Conservation (phyloP, 2,888 invertebrate species). For the Dendrolimus pini region DNA sequence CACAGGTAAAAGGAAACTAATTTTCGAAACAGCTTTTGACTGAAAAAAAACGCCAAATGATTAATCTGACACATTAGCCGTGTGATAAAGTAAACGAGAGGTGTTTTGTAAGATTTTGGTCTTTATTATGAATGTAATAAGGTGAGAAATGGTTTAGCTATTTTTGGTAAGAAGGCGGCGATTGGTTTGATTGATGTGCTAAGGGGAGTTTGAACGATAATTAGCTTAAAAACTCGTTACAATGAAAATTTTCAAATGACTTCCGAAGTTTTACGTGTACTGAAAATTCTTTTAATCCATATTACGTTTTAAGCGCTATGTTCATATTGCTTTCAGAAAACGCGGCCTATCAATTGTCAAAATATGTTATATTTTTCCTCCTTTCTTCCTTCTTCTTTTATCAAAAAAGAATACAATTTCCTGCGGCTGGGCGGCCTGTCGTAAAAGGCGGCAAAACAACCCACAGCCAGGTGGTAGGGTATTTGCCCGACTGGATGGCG, state of each 20-base stretch:
- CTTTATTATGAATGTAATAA: slow-evolving; percentile 10
- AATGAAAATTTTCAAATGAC: background rate
- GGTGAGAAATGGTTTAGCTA: slow-evolving; percentile 7
- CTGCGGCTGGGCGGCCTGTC: no score
- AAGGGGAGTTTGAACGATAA: slow-evolving; percentile 17
- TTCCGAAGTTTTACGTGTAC: background rate
- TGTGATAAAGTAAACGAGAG: slow-evolving; percentile 20
- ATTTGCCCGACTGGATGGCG: no score
- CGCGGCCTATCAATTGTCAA: no score
- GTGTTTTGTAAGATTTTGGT: slow-evolving; percentile 3
- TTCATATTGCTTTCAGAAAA: no score
- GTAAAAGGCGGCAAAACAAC: no score
- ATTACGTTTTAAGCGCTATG: no score
- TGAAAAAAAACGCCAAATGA: slow-evolving; percentile 14
- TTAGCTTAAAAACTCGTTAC: slow-evolving; percentile 13
- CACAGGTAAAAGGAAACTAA: background rate
- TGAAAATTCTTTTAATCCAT: background rate
- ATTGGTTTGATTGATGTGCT: slow-evolving; percentile 14
- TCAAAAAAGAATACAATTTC: no score
- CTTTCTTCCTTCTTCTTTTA: no score
- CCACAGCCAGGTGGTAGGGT: no score
- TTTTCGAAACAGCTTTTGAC: slow-evolving; percentile 10
- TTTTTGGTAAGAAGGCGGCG: background rate
- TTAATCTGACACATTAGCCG: slow-evolving; percentile 19
- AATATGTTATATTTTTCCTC: no score